phyloP scores from a whole-genome alignment of 2,797 vertebrate genomes.

The Rhadinocentrus ornatus region DNA sequence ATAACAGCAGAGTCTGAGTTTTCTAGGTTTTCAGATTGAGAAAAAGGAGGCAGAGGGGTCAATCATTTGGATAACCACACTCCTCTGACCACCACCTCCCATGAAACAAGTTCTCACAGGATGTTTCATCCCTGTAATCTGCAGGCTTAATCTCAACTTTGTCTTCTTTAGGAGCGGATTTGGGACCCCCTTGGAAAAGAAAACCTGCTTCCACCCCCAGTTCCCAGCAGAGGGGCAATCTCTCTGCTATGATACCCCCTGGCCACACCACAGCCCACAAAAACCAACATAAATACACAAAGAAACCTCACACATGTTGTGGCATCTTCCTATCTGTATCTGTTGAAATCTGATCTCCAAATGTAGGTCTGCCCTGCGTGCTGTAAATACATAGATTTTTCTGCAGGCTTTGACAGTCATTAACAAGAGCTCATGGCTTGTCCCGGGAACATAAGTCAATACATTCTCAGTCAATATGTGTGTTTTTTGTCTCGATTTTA shows the following conservation, averaged over 20 bases:
- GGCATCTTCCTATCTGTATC: slow-evolving; percentile 40
- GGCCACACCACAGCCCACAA: slow-evolving; percentile 21
- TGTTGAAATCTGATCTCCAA: slow-evolving; percentile 57
- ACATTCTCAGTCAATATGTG: slow-evolving; percentile 14
- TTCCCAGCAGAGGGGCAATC: slow-evolving; percentile 58
- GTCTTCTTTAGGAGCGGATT: slow-evolving; percentile 59
- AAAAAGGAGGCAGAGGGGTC: neutral
- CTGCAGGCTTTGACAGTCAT: slow-evolving; percentile 28
- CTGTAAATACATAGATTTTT: slow-evolving; percentile 57
- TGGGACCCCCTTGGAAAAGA: slow-evolving; percentile 46
- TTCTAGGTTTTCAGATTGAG: neutral
- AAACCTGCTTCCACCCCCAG: slow-evolving; percentile 32
- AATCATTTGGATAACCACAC: slow-evolving; percentile 38
- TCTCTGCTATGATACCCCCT: slow-evolving; percentile 27
- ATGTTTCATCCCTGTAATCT: slow-evolving; percentile 58
- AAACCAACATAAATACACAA: slow-evolving; percentile 36
- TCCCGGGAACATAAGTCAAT: slow-evolving; percentile 34
- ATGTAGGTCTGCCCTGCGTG: slow-evolving; percentile 37
- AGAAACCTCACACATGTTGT: slow-evolving; percentile 16
- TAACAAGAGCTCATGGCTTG: slow-evolving; percentile 34
- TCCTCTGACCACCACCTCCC: slow-evolving; percentile 7
- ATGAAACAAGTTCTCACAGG: slow-evolving; percentile 40
- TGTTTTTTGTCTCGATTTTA: slow-evolving; percentile 1
- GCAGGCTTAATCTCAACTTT: slow-evolving; percentile 48
- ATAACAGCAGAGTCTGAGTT: neutral